Conservation (phyloP, 2,888 invertebrate genomes). For the Lydus trimaculatus region DNA sequence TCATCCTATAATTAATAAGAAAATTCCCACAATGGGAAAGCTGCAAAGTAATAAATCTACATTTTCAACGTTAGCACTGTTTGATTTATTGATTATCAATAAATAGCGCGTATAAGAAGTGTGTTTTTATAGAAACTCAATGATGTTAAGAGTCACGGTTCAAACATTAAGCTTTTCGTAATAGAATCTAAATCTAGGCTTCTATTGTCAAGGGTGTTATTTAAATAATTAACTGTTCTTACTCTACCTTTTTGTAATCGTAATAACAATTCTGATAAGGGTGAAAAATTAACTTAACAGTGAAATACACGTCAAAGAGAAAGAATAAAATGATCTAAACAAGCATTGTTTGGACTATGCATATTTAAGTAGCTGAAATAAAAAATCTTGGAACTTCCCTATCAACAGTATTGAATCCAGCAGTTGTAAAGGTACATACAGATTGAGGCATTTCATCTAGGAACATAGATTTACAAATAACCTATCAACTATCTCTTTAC, state of each 20-base stretch:
- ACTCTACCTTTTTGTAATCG: background rate
- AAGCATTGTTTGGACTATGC: slow-evolving; percentile 39
- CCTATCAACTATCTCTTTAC: no score
- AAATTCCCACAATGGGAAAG: background rate
- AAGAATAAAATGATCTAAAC: slow-evolving; percentile 41
- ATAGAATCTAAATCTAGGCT: no score
- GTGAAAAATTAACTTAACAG: background rate
- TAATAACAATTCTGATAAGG: background rate
- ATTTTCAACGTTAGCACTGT: background rate
- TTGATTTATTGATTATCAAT: no score
- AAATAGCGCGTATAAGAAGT: no score
- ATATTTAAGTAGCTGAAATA: background rate
- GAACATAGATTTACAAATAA: no score
- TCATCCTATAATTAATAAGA: background rate
- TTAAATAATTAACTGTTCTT: background rate
- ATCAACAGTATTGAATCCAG: background rate
- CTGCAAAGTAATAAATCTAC: background rate
- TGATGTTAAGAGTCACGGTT: no score
- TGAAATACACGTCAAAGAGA: slow-evolving; percentile 20
- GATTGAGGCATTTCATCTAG: no score
- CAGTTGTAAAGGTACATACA: no score
- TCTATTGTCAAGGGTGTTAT: background rate
- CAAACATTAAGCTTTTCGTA: no score
- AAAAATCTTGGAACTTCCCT: background rate
- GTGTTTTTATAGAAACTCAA: no score